Evolutionary conservation across 2,888 invertebrate species (phyloP), one percentile per base, ranked within the genome.

Genomic region (Drosophila flavopinicola): DNA sequence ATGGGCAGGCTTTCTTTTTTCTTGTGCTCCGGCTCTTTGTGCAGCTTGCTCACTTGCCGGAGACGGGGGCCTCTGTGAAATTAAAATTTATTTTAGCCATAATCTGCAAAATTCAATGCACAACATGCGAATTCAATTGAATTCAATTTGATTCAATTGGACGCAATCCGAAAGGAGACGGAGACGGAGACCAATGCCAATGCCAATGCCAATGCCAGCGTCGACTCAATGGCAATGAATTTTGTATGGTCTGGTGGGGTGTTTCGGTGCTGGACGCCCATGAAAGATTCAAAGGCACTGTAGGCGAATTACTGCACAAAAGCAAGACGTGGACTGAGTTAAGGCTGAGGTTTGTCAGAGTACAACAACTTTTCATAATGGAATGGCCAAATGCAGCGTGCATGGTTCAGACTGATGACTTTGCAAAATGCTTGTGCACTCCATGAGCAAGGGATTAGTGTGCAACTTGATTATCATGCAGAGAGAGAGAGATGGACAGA

Each of bases 81-180:
- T 83, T 79, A 85, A 78, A 85, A 83, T 85, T 54, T 70, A 78
- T 79, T 79, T 83, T 68, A 77, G 65, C 84, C 73, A 83, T 83
- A 85, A 83, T 83, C 80, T 83, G 73, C 65, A 66, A 68, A 80
- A 85, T 61, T 78, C 75, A 85, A 83, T 79, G 69, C 82, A 67
- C 75, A 75, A 75, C 79, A 79, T 75, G 66, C 74, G 70, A 85
- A 80, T 75, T 73, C 66, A 75, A 83, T 83, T 77, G 69, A 85
- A 83, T 85, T 83, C 73, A 63, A 80, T 79, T 79, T 71, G 69
- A 85, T 79, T 83, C 72, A 82, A 85, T 82, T 74, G 68, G 44
- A 66, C 37, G 65, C 75, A 39, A 47, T 52, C 56, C 59, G 51
- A 66, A 20, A 45, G 44, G 7, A 33, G 15, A 6, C 13, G 7